Evolutionary conservation across 2,113 vertebrate genomes (phyloP).

Genomic region (Cheilinus undulatus): DNA sequence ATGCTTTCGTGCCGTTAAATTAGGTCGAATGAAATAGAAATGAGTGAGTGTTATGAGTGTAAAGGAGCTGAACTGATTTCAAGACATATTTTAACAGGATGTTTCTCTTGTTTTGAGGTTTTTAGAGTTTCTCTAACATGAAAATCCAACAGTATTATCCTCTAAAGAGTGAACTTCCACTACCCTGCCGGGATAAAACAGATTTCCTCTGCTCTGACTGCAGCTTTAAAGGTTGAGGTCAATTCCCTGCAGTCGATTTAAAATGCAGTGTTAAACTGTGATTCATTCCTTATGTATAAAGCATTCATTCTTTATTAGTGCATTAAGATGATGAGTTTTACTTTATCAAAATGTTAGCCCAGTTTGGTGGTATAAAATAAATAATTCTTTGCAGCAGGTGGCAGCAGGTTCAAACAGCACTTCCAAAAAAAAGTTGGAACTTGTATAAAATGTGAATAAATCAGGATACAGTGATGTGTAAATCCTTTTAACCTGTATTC

Average conservation of each 20-base stretch:
- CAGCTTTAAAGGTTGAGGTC: constrained; percentile 26
- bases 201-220: constrained; percentile 1
- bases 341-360: neutral
- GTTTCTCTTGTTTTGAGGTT: neutral
- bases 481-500: no score
- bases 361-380: neutral
- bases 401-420: no score
- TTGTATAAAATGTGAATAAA: no score
- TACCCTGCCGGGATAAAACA: constrained; percentile 1
- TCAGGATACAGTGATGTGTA: no score
- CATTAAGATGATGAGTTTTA: constrained; percentile 9
- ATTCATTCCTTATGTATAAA: constrained; percentile 36
- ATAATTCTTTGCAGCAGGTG: neutral
- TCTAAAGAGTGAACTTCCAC: neutral
- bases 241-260: constrained; percentile 22
- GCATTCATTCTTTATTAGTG: constrained; percentile 15
- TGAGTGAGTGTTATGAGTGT: neutral
- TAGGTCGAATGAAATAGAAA: neutral
- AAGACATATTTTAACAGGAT: neutral
- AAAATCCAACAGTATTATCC: neutral
- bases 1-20: constrained; percentile 21
- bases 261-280: constrained; percentile 29
- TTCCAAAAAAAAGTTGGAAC: no score
- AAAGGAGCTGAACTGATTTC: neutral
- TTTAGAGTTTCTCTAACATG: neutral